These are phyloP conservation scores for Cheiracanthium punctorium DNA, from an alignment of 2,888 invertebrate species.

Conservation along the genomic window DNA sequence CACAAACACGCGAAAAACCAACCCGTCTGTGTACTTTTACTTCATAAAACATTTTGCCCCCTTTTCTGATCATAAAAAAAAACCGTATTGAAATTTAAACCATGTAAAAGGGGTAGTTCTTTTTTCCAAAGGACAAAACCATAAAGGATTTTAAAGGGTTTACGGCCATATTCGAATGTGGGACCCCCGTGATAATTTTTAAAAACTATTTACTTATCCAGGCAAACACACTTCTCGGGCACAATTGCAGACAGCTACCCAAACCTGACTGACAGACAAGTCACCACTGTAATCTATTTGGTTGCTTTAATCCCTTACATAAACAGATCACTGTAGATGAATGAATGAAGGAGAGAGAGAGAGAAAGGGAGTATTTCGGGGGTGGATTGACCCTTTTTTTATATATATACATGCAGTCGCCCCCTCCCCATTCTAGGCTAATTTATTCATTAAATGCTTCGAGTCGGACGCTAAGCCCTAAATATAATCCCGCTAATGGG, in stretches of 20 bases:
- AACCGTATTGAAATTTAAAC: constrained; percentile 37
- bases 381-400: constrained; percentile 18
- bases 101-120: constrained; percentile 55
- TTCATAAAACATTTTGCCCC: no score
- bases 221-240: background rate
- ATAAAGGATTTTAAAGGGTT: constrained; percentile 62
- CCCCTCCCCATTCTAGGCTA: constrained; percentile 34
- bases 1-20: no score
- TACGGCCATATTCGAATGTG: background rate
- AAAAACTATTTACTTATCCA: constrained; percentile 51
- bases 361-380: background rate
- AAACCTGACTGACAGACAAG: constrained; percentile 8
- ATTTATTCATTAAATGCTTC: constrained; percentile 68
- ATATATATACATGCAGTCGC: background rate
- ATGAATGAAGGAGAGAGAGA: constrained; percentile 13
- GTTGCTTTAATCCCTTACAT: constrained; percentile 46
- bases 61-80: no score
- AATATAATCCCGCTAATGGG: constrained; percentile 67
- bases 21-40: no score
- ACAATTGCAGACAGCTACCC: background rate
- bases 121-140: constrained; percentile 36
- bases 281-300: constrained; percentile 34
- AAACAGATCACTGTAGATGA: constrained; percentile 55
- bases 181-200: constrained; percentile 25
- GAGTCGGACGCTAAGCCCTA: constrained; percentile 48